Conservation (phyloP, 1,140 invertebrate species). For the Drosophila neocordata region DNA sequence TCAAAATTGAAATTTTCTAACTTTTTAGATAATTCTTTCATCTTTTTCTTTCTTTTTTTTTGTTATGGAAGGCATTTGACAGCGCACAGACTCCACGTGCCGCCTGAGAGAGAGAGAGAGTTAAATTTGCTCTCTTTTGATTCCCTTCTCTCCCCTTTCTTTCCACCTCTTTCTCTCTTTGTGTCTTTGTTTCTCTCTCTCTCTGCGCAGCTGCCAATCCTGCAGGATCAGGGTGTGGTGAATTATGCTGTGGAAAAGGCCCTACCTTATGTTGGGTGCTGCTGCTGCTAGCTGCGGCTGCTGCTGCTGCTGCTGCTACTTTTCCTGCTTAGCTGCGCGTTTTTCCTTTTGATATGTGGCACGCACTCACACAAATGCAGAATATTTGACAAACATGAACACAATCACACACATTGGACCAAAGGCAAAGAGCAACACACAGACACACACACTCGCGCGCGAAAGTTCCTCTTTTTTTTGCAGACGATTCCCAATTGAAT, state of each 20-base stretch:
- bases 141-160: background rate
- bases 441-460: conserved; percentile 34
- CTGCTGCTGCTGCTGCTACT: conserved; percentile 35
- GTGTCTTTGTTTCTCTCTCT: conserved; percentile 21
- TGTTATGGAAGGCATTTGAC: conserved; percentile 18
- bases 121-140: background rate
- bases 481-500: conserved; percentile 10
- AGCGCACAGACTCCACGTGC: conserved; percentile 77
- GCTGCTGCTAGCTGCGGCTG: conserved; percentile 20
- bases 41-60: conserved; percentile 19
- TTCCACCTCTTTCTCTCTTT: background rate
- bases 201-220: conserved; percentile 66
- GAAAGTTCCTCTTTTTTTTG: conserved; percentile 28
- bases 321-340: conserved; percentile 55
- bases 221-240: conserved; percentile 82
- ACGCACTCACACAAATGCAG: conserved; percentile 34
- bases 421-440: conserved; percentile 24
- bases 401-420: conserved; percentile 33
- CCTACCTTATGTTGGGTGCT: conserved; percentile 68
- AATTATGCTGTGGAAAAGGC: conserved; percentile 75
- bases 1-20: conserved; percentile 62
- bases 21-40: conserved; percentile 49
- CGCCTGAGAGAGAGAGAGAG: conserved; percentile 18
- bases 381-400: conserved; percentile 45
- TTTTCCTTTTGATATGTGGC: conserved; percentile 56